Evolutionary conservation across 2,797 vertebrate genomes (phyloP).

Genomic region (Hemibagrus guttatus): DNA sequence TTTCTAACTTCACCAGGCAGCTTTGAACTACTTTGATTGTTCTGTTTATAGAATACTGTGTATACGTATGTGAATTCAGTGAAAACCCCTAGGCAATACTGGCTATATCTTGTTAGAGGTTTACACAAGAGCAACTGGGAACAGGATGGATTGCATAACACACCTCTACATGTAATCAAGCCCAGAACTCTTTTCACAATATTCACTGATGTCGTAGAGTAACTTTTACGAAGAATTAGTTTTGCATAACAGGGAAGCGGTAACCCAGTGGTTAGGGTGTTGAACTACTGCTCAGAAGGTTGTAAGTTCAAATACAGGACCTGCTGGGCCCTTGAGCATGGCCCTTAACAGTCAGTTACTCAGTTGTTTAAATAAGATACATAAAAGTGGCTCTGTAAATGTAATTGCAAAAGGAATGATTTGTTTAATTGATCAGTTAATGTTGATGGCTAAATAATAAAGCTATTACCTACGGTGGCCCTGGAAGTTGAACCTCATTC

Average conservation of each 20-base stretch:
- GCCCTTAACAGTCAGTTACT: too few relatives aligned
- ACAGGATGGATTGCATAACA: conserved; percentile 62
- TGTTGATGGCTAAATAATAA: neutral
- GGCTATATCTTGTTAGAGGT: conserved; percentile 54
- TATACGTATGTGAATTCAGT: conserved; percentile 19
- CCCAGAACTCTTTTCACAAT: conserved; percentile 1
- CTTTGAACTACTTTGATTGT: neutral
- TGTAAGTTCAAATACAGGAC: too few relatives aligned
- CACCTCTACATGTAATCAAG: conserved; percentile 21
- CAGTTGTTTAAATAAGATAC: too few relatives aligned
- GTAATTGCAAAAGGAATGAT: neutral
- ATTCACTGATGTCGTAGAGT: neutral
- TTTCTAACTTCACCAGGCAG: neutral
- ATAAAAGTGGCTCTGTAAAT: too few relatives aligned
- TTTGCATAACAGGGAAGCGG: neutral
- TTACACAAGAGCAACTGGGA: conserved; percentile 62
- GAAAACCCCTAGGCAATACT: conserved; percentile 37
- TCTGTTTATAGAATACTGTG: neutral
- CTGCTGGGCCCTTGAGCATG: too few relatives aligned
- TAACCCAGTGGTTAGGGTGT: too few relatives aligned
- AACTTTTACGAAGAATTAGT: neutral
- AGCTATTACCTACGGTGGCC: neutral
- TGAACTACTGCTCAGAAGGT: too few relatives aligned
- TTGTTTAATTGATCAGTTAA: neutral
- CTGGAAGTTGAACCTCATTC: neutral